Base-by-base conservation (phyloP, 2,113 vertebrate species). In the Pteropus alecto region DNA sequence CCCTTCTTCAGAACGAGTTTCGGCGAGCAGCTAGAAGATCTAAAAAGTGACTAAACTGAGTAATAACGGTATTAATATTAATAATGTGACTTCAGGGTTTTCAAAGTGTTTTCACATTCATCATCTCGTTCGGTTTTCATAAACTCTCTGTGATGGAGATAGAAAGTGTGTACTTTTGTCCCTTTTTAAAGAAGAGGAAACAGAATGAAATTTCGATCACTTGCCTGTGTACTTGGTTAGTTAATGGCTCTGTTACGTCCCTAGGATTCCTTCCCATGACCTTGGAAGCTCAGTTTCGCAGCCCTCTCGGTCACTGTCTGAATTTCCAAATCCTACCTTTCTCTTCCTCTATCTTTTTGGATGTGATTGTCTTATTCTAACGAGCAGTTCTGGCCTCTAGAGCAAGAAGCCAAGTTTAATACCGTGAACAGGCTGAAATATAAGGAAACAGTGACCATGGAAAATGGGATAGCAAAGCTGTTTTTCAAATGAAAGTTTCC, bases 81-180 rank as follows among this genome's bases (percentile, higher is more conserved):
- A 46, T 12, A 11, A 60, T 63, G 73, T 8, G 43, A 48, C 10
- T 74, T 70, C 28, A 71, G 1, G 16, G 18, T 22, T 92, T 82
- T 90, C 56, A 12, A 88, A 93, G 46, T 46, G 7, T 96, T 86
- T 91, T 74, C 67, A 28, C 86, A 86, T 96, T 89, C 38, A 81
- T 94, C 89, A 83, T 86, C 46, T 91, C 68, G 18, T 54, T 68
- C 46, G 60, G 54, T 90, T 91, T 94, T 67, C 26, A 51, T 30
- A 90, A 88, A 48, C 8, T 56, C 41, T 54, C n/a, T 16, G 24
- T 71, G 54, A 67, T 74, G 26, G 8, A 87, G 28, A 54, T 5
- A 15, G 60, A 73, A 73, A 14, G 18, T 71, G 22, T 38, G 10
- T 28, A 9, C 5, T 30, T 68, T 77, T 12, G 12, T 67, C 13